These are phyloP conservation scores for Cyclargus thomasi DNA, from an alignment of 1,140 invertebrate genomes.

Conservation along the genomic window DNA sequence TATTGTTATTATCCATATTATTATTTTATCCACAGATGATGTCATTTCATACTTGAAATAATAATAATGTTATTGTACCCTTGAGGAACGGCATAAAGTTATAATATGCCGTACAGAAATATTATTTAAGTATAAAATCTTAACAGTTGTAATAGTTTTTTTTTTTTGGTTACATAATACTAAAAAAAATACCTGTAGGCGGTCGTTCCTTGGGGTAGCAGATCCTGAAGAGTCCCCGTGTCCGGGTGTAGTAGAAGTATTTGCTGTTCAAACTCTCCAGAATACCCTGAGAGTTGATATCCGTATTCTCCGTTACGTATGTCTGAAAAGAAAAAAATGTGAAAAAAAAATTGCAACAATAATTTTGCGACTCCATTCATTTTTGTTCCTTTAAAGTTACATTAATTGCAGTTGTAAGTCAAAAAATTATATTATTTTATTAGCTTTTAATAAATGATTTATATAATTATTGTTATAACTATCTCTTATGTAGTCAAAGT, in stretches of 20 bases:
- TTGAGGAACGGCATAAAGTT: too few relatives aligned
- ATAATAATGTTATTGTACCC: too few relatives aligned
- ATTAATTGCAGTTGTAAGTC: not conserved
- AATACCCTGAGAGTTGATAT: slow-evolving; percentile 81
- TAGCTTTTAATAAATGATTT: too few relatives aligned
- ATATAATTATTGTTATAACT: too few relatives aligned
- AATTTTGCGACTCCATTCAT: not conserved
- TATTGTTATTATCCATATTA: too few relatives aligned
- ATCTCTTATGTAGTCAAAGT: too few relatives aligned
- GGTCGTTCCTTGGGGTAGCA: slow-evolving; percentile 93
- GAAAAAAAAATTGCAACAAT: not conserved
- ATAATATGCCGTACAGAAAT: too few relatives aligned
- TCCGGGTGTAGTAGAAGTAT: slow-evolving; percentile 90
- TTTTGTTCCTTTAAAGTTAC: not conserved
- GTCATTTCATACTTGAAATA: too few relatives aligned
- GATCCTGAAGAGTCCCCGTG: slow-evolving; percentile 91
- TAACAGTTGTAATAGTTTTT: too few relatives aligned
- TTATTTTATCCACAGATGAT: too few relatives aligned
- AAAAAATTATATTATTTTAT: too few relatives aligned
- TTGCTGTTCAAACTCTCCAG: slow-evolving; percentile 87
- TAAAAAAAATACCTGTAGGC: slow-evolving; percentile 79
- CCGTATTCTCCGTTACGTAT: slow-evolving; percentile 81
- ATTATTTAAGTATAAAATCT: too few relatives aligned
- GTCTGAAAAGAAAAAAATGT: slow-evolving; percentile 76
- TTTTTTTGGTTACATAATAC: not conserved